A percentile compares a stretch with the other conserved stretches of the same genome.
Evolutionary conservation across 2,113 vertebrate genomes (phyloP).

Genomic region (Bettongia penicillata): DNA sequence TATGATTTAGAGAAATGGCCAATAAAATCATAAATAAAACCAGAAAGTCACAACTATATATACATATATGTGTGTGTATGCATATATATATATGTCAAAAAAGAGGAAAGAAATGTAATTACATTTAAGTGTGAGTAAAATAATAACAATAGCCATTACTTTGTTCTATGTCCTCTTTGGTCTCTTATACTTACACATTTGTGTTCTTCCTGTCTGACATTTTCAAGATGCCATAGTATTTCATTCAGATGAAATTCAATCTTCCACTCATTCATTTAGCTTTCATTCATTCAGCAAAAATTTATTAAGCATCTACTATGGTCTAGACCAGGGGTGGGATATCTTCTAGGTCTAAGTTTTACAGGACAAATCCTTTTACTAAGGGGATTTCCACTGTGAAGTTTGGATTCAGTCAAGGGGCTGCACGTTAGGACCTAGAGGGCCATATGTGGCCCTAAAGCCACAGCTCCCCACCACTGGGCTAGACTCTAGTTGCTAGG

Average conservation of each 20-base stretch:
- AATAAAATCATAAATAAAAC: neutral
- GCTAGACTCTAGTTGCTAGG: too few relatives aligned
- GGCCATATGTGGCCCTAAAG: too few relatives aligned
- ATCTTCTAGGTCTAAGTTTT: too few relatives aligned
- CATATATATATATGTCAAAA: neutral
- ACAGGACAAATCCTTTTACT: too few relatives aligned
- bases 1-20: neutral
- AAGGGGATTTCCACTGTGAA: too few relatives aligned
- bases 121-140: neutral
- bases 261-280: neutral
- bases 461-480: too few relatives aligned
- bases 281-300: neutral
- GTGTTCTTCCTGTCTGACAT: neutral
- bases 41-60: neutral
- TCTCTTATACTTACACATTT: neutral
- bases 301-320: neutral
- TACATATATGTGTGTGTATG: neutral
- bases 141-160: neutral
- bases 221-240: neutral
- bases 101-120: neutral
- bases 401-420: too few relatives aligned
- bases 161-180: neutral
- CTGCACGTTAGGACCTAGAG: too few relatives aligned
- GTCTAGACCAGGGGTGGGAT: too few relatives aligned
- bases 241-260: neutral